Base-by-base conservation (phyloP, 2,888 invertebrate genomes). In the Drosophila kuntzei region DNA sequence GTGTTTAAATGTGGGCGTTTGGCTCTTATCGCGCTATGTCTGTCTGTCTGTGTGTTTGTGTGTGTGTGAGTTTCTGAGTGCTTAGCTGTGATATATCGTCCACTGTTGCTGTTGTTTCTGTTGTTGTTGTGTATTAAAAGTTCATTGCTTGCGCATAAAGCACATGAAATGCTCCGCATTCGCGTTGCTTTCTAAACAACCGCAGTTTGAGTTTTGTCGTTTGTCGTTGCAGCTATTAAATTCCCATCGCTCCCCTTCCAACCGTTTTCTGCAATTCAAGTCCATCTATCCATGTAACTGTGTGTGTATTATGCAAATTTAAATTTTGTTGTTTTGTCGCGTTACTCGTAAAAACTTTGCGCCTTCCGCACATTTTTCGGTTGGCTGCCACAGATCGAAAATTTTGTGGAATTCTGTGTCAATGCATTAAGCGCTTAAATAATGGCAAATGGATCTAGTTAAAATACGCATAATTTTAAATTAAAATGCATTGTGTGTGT, bases 91-190 rank as follows among this genome's bases (percentile, higher is more conserved):
- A 84, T 87, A 84, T 85, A 87, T 84, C 46, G 85, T 76, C 71
- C 51, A 77, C 53, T 70, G 59, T 63, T 51, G 57, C 58, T 68
- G 57, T 29, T 64, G 58, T 50, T 55, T 14, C 55, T 44, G 55
- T 47, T 74, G 69, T 78, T 84, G 73, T 85, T 76, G 85, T 82
- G 79, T 76, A 88, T 84, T 84, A 88, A 88, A 84, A 84, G 83
- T 87, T 84, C 87, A 84, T 84, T 87, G 83, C 83, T 84, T 87
- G 87, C 80, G 72, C 86, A 84, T 87, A 84, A 84, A 87, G 80
- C 76, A 87, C 83, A 87, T 72, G 88, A 85, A 87, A 77, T 79
- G 85, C 82, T 85, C 66, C 75, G 77, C 79, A 67, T 66, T 78
- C 66, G 78, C 70, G 49, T 71, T 41, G 78, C 74, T 68, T 82